Percentiles rank a stretch among this genome's conserved stretches.
Conservation (phyloP, 2,888 invertebrate species). For the Hypolimnas misippus region DNA sequence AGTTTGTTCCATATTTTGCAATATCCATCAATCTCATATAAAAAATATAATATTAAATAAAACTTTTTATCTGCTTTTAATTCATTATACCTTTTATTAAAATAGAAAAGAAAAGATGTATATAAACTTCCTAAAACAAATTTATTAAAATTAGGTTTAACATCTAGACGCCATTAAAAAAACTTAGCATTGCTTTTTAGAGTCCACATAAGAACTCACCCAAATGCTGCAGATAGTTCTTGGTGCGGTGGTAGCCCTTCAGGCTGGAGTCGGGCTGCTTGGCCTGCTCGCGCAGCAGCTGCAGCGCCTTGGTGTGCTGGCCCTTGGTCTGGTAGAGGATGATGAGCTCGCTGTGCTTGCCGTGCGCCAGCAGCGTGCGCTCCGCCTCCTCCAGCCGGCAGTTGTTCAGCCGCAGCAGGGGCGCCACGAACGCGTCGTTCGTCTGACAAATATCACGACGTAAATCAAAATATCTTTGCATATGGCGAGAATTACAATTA, state of each 20-base stretch:
- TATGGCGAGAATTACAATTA: no score
- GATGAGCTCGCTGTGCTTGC: slow-evolving; percentile 96
- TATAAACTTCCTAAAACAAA: no score
- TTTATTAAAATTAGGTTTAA: no score
- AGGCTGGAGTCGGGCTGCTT: slow-evolving; percentile 90
- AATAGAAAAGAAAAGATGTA: no score
- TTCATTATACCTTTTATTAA: no score
- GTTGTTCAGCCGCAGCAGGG: slow-evolving; percentile 94
- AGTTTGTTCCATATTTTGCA: no score
- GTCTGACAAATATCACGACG: slow-evolving; percentile 83
- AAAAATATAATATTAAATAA: no score
- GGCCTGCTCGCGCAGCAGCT: slow-evolving; percentile 91
- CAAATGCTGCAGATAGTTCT: slow-evolving; percentile 95
- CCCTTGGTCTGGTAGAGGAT: slow-evolving; percentile 98
- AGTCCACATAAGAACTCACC: slow-evolving; percentile 82
- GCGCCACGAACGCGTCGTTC: slow-evolving; percentile 97
- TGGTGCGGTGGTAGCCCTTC: slow-evolving; percentile 91
- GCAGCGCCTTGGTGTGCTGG: slow-evolving; percentile 95
- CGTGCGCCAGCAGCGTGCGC: slow-evolving; percentile 91
- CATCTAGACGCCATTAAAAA: neutral
- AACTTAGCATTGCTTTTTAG: no score
- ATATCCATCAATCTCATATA: no score
- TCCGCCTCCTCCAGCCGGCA: slow-evolving; percentile 98
- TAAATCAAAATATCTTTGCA: neutral
- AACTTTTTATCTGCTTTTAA: no score